These are phyloP conservation scores for Stictonetta naevosa DNA, from an alignment of 2,113 vertebrate species.

Conservation along the genomic window DNA sequence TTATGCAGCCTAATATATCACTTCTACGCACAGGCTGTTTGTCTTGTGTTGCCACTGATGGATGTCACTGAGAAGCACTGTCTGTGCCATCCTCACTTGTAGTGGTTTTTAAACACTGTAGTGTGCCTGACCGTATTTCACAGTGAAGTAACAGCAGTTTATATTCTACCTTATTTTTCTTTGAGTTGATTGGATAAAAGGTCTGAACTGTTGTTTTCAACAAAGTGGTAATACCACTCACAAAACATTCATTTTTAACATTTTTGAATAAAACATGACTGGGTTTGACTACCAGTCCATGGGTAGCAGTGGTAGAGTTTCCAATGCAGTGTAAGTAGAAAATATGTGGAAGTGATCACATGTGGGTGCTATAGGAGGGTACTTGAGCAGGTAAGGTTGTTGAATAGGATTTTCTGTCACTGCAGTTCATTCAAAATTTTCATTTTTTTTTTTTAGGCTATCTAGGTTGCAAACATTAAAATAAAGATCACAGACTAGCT, in stretches of 20 bases:
- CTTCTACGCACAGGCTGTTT: fast-evolving
- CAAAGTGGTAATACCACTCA: neutral
- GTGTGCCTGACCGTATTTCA: neutral
- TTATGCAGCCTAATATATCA: neutral
- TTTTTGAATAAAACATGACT: neutral
- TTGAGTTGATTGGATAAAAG: neutral
- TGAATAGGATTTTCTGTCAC: neutral
- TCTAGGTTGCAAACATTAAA: neutral
- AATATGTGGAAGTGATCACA: neutral
- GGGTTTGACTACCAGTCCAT: neutral
- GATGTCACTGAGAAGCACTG: neutral
- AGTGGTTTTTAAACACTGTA: fast-evolving
- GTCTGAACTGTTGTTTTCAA: neutral
- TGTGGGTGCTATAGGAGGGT: neutral
- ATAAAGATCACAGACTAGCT: neutral
- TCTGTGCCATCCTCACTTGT: fast-evolving
- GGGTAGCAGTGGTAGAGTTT: neutral
- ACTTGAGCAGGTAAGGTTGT: neutral
- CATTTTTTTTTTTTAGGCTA: neutral
- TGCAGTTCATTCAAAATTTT: neutral
- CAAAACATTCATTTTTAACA: neutral
- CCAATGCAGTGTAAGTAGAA: neutral
- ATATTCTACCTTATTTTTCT: neutral
- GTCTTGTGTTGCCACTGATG: neutral
- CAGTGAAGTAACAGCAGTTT: neutral